phyloP scores from a whole-genome alignment of 2,113 vertebrate species.

The Merops nubicus region DNA sequence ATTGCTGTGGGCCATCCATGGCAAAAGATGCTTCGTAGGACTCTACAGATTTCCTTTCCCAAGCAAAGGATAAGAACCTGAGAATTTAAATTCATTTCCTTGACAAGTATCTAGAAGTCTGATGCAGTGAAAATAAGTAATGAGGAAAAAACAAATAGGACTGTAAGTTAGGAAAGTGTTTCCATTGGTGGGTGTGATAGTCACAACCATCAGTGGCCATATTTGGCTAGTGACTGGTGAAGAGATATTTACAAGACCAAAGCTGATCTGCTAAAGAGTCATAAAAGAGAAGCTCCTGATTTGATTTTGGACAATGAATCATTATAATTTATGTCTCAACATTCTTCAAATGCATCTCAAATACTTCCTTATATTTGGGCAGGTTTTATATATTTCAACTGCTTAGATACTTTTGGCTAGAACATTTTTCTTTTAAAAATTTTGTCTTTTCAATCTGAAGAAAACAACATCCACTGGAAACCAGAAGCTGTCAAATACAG shows the following conservation, averaged over 20 bases:
- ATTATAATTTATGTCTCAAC: not conserved
- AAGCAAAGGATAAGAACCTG: not conserved
- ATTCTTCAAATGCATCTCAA: not conserved
- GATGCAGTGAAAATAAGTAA: not conserved
- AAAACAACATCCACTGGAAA: not conserved
- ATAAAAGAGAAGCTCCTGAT: not conserved
- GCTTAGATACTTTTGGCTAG: not conserved
- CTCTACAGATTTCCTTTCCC: not conserved
- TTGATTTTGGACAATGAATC: not conserved
- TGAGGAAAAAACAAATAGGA: not conserved
- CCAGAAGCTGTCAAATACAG: not conserved
- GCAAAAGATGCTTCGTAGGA: constrained; percentile 1
- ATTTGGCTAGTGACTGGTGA: not conserved
- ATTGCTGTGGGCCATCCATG: constrained; percentile 3
- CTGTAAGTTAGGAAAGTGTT: not conserved
- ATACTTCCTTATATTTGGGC: not conserved
- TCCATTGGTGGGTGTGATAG: not conserved
- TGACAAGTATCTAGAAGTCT: not conserved
- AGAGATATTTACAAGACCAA: not conserved
- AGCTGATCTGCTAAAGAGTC: not conserved
- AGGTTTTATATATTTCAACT: not conserved
- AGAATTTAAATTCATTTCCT: constrained; percentile 12
- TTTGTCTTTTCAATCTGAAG: not conserved
- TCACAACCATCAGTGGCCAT: not conserved
- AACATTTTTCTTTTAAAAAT: not conserved